Evolutionary conservation across 2,113 vertebrate genomes (phyloP), one percentile per base, ranked within the genome.

Genomic region (Oostethus manadensis): DNA sequence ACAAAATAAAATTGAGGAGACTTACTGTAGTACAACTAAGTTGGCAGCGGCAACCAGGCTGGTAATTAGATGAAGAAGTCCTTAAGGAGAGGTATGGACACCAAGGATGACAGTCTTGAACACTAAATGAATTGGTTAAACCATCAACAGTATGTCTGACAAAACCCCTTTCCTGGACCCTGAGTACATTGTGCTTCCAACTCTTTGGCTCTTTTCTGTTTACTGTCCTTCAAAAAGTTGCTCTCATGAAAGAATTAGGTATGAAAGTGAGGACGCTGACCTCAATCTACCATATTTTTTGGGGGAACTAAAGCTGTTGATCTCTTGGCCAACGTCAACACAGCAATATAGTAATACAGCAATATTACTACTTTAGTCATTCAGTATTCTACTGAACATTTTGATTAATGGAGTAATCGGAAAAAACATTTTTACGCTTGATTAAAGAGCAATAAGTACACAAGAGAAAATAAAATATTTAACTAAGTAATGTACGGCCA

Each of bases 51-150:
- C 66, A 78, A 68, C 80, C 79, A 74, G 56, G 70, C 64, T 78
- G 68, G 77, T 83, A 84, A 86, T 84, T 83, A 79, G 84, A 84
- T 83, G 58, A 46, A 65, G 35, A 60, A 70, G 66, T 80, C 76
- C 80, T 75, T 47, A n/a, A 72, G 73, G 79, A 79, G 70, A 56
- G 62, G 56, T 69, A 60, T 43, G 55, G 67, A 65, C 70, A 73
- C 66, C 13, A 22, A 65, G 57, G 73, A 69, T 60, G 18, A 22
- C 59, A 69, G 72, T 73, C 18, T 55, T 55, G 11, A 38, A 40
- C 33, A 55, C 33, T 38, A 3, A 14, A 42, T 42, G 38, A 40
- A 6, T 11, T 40, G 18, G 14, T 20, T 40, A 15, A 38, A 55
- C 14, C 14, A 40, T 55, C 15, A 55, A 13, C 33, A 21, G 17